Conservation (phyloP, 2,797 vertebrate genomes). For the Oreochromis mossambicus region DNA sequence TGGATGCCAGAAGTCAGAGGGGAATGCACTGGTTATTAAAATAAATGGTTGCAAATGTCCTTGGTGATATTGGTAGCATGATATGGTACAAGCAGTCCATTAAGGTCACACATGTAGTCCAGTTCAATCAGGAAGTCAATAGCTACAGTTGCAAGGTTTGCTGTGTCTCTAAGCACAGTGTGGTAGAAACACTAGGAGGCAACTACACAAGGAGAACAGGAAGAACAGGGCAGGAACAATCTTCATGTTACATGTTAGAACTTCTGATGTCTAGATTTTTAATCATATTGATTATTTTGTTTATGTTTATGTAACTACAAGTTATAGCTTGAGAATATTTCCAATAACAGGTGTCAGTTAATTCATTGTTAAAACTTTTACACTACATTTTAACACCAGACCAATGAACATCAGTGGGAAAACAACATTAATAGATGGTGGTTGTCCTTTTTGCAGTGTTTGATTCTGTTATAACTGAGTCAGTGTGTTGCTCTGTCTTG, state of each 20-base stretch:
- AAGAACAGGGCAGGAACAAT: not conserved
- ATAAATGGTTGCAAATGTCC: not conserved
- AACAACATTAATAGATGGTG: not conserved
- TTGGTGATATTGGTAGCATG: not conserved
- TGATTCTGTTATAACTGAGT: not conserved
- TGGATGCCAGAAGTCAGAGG: not conserved
- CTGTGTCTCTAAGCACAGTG: not conserved
- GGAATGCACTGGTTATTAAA: not conserved
- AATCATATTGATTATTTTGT: not conserved
- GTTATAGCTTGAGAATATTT: not conserved
- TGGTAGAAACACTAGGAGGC: not conserved
- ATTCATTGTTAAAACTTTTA: fast-evolving
- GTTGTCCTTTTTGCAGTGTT: not conserved
- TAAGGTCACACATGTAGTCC: not conserved
- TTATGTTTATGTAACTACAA: not conserved
- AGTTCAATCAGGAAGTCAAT: not conserved
- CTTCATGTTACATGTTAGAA: not conserved
- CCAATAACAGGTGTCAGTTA: not conserved
- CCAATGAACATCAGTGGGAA: not conserved
- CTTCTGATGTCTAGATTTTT: not conserved
- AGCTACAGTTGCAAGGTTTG: not conserved
- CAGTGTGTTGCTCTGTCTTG: not conserved
- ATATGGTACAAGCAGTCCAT: not conserved
- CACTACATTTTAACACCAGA: not conserved
- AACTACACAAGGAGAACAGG: not conserved